Evolutionary conservation across 1,140 invertebrate species (phyloP).

Genomic region (Platorchestia sp.): DNA sequence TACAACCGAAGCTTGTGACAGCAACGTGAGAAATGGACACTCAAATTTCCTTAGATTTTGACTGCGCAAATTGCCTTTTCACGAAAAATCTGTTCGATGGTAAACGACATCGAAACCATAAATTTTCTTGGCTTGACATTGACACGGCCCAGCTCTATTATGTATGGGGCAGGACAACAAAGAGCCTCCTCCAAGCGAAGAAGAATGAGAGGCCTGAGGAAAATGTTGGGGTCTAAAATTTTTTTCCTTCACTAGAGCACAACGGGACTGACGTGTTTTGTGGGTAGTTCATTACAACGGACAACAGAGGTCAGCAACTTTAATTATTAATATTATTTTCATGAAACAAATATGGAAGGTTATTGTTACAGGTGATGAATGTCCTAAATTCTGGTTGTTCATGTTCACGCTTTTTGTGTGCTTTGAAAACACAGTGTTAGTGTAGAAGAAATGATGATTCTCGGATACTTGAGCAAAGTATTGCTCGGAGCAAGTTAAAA

Average conservation of each 20-base stretch:
- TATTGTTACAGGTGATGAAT: neutral
- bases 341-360: neutral
- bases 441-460: too few species aligned
- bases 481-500: too few species aligned
- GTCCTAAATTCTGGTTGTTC: too few species aligned
- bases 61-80: neutral
- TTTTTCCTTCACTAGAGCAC: neutral
- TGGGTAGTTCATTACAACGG: neutral
- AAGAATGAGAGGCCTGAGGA: slow-evolving; percentile 2
- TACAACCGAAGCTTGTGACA: neutral
- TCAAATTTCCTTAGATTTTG: neutral
- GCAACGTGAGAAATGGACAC: neutral
- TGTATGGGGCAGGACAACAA: slow-evolving; percentile 34
- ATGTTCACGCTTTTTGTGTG: too few species aligned
- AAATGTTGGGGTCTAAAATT: neutral
- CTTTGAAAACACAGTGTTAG: too few species aligned
- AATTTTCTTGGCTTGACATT: slow-evolving; percentile 26
- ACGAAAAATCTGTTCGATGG: slow-evolving; percentile 19
- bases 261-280: neutral
- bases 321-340: too few species aligned
- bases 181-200: slow-evolving; percentile 3
- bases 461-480: too few species aligned
- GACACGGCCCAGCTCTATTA: slow-evolving; percentile 20
- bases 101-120: slow-evolving; percentile 32
- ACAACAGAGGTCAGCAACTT: neutral